Conservation (phyloP, 2,797 vertebrate genomes). For the Buceros bicornis region DNA sequence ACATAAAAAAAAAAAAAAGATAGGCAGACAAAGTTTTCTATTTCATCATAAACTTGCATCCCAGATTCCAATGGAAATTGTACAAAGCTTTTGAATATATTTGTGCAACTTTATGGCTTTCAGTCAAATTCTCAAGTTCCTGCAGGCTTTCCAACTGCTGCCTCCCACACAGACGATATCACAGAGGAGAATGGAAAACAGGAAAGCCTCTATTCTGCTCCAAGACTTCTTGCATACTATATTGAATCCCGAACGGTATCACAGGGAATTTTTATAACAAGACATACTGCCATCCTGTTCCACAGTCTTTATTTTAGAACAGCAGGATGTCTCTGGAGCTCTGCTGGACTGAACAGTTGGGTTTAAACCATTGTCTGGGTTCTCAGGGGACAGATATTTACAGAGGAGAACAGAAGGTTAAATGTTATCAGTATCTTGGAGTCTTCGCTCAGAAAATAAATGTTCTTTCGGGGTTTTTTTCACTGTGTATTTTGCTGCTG, state of each 20-base stretch:
- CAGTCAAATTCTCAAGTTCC: slow-evolving; percentile 28
- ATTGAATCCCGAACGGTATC: neutral
- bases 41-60: neutral
- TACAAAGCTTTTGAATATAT: neutral
- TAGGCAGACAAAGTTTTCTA: neutral
- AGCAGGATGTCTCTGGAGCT: neutral
- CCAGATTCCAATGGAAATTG: neutral
- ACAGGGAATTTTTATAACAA: neutral
- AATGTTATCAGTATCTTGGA: neutral
- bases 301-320: neutral
- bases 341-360: neutral
- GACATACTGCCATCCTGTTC: neutral
- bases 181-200: neutral
- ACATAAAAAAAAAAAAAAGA: neutral
- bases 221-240: slow-evolving; percentile 19
- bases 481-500: neutral
- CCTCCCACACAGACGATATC: slow-evolving; percentile 34
- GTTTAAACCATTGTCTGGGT: neutral
- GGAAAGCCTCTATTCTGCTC: neutral
- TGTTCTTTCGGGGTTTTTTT: no score
- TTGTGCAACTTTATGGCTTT: slow-evolving; percentile 6
- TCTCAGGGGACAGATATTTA: neutral
- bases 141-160: neutral
- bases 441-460: neutral
- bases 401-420: neutral